Evolutionary conservation across 2,797 vertebrate species (phyloP), one percentile per base, ranked within the genome.

Genomic region (Sciurus vulgaris): DNA sequence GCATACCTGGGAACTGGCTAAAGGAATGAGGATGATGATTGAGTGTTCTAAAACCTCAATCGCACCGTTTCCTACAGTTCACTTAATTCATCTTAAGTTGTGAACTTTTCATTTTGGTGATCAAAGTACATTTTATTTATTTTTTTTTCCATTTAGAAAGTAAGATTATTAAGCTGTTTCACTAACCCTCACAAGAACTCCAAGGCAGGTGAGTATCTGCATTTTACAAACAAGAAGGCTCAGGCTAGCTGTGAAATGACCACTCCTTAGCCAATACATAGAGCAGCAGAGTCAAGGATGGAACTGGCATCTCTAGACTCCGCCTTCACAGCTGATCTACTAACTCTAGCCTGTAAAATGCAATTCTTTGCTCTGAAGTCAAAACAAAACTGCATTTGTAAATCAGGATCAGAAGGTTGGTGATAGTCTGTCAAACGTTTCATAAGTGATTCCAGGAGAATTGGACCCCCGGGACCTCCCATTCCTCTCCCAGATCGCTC

Each of bases 311-410:
- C 76, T 86, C 24, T 22, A 61, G 61, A 44, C 20, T 91, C 70
- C 30, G 17, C 30, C 51, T 86, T 87, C 11, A 11, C 63, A 51
- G 28, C 24, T 86, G 33, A 91, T 41, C 72, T 69, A 49, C 59
- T 67, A 91, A 38, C 54, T 70, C 44, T 24, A 70, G 22, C 65
- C 78, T 82, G 49, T 88, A 91, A 77, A 95, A 72, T 35, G 20
- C 47, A 92, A 33, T 49, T 35, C 51, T 44, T 73, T 78, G 28
- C 76, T 87, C 79, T 73, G 61, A 85, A 94, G 94, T 63, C 94
- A 97, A 96, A 97, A 95, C 86, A 96, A 94, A 96, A 59, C 72
- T 59, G 44, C 76, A 20, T 76, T 96, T 93, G 56, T 77, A 95
- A 93, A 90, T 63, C 12, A 91, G 65, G 77, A 87, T 87, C 47